A percentile compares a stretch with the other conserved stretches of the same genome.
These are phyloP conservation scores for Zaprionus taronus DNA, from an alignment of 1,140 invertebrate genomes.

Conservation along the genomic window DNA sequence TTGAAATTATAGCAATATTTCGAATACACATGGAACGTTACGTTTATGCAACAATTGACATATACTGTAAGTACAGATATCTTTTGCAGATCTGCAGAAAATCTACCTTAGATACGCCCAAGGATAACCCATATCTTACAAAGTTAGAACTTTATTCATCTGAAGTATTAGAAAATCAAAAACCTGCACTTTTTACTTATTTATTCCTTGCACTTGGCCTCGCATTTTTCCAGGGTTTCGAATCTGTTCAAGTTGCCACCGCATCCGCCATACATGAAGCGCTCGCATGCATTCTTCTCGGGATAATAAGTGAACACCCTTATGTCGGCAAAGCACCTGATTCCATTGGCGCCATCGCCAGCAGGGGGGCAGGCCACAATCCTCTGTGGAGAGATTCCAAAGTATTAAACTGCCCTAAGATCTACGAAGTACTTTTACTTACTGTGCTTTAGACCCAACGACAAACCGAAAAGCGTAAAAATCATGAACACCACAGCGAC, in stretches of 20 bases:
- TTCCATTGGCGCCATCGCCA: slow-evolving; percentile 55
- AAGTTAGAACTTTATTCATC: slow-evolving; percentile 15
- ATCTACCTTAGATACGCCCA: background rate
- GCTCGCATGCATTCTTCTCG: slow-evolving; percentile 88
- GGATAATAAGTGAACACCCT: slow-evolving; percentile 92
- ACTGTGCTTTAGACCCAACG: slow-evolving; percentile 58
- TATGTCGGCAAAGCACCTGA: slow-evolving; percentile 50
- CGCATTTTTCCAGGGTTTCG: slow-evolving; percentile 28
- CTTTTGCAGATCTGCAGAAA: background rate
- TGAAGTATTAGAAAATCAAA: background rate
- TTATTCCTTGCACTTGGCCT: slow-evolving; percentile 49
- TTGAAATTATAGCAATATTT: no score
- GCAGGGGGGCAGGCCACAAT: slow-evolving; percentile 36
- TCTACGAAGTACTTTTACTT: background rate
- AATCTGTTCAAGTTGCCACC: slow-evolving; percentile 96
- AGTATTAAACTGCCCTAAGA: background rate
- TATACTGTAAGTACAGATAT: background rate
- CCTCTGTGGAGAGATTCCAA: slow-evolving; percentile 19
- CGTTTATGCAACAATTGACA: background rate
- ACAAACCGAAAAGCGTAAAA: slow-evolving; percentile 49
- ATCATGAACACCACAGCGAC: slow-evolving; percentile 47
- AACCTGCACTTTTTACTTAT: no score
- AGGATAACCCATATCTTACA: background rate
- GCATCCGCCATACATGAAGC: slow-evolving; percentile 92
- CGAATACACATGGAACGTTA: no score